phyloP scores from a whole-genome alignment of 2,113 vertebrate species.

The Callipepla californica region DNA sequence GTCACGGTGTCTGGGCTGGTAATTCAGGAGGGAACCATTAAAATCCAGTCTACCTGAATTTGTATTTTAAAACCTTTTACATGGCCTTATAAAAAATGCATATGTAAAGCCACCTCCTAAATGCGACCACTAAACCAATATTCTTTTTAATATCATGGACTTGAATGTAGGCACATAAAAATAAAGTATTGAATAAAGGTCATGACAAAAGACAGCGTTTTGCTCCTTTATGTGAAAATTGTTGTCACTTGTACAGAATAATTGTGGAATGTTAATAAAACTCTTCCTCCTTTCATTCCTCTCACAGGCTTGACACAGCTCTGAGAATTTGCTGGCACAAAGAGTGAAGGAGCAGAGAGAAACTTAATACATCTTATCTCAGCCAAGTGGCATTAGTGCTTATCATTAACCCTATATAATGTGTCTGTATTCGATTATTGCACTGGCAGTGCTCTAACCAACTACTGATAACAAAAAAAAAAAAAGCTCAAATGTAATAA shows the following conservation, averaged over 20 bases:
- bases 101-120: background rate
- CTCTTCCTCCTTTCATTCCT: background rate
- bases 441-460: background rate
- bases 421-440: background rate
- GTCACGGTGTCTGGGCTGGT: background rate
- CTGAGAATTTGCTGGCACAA: background rate
- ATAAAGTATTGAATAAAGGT: background rate
- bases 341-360: background rate
- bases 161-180: background rate
- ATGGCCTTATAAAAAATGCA: background rate
- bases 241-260: background rate
- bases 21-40: background rate
- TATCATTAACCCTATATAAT: background rate
- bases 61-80: background rate
- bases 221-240: background rate
- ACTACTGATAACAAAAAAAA: background rate
- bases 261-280: background rate
- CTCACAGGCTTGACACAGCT: background rate
- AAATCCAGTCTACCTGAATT: background rate
- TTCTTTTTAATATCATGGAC: background rate
- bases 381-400: background rate
- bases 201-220: background rate
- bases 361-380: background rate
- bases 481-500: background rate
- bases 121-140: background rate